These are phyloP conservation scores for Chymomyza procnemis DNA, from an alignment of 2,888 invertebrate species.

Conservation along the genomic window DNA sequence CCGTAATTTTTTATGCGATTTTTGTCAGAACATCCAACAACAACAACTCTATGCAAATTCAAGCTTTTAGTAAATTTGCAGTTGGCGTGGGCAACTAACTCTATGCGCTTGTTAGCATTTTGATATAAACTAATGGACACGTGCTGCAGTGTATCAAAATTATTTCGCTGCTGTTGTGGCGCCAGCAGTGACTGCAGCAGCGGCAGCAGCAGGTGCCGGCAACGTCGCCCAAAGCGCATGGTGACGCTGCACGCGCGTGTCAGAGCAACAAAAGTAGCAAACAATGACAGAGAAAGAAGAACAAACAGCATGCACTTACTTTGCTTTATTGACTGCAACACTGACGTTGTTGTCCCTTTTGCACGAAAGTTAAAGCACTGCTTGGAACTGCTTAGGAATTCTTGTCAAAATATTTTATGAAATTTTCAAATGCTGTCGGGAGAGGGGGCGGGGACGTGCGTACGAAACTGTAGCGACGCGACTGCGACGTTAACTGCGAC, in stretches of 20 bases:
- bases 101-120: too few species aligned
- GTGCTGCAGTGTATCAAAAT: background rate
- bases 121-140: too few species aligned
- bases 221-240: background rate
- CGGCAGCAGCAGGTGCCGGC: slow-evolving; percentile 19
- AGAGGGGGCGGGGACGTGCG: too few species aligned
- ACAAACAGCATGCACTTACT: background rate
- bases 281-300: background rate
- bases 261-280: background rate
- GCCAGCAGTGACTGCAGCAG: slow-evolving; percentile 16
- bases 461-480: background rate
- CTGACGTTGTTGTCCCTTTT: background rate
- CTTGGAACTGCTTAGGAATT: background rate
- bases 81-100: too few species aligned
- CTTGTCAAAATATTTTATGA: background rate
- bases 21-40: too few species aligned
- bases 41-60: too few species aligned
- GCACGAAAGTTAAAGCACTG: background rate
- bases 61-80: too few species aligned
- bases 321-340: background rate
- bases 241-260: background rate
- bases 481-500: background rate
- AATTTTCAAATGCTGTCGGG: too few species aligned
- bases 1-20: too few species aligned
- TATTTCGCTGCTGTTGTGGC: background rate